phyloP scores from a whole-genome alignment of 2,888 invertebrate genomes.

The Choreutis nemorana region DNA sequence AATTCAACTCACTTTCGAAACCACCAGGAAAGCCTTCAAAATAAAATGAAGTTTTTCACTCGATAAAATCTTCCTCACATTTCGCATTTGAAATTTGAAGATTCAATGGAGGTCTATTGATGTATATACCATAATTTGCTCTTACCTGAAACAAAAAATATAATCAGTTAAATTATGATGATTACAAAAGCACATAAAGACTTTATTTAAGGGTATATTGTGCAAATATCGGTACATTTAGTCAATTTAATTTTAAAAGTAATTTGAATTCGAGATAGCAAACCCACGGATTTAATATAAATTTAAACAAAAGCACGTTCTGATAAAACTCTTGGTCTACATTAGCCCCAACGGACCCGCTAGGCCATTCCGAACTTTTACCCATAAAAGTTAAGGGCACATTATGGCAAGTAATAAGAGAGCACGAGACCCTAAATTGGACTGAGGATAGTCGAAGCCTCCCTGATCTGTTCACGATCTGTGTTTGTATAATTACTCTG shows the following conservation, averaged over 20 bases:
- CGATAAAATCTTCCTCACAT: too few relatives aligned
- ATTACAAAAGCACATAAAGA: too few relatives aligned
- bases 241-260: conserved; percentile 9
- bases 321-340: conserved; percentile 48
- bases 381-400: conserved; percentile 63
- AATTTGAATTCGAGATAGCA: not conserved
- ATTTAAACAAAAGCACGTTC: conserved; percentile 37
- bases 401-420: conserved; percentile 60
- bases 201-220: too few relatives aligned
- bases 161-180: too few relatives aligned
- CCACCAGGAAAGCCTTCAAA: too few relatives aligned
- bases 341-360: conserved; percentile 38
- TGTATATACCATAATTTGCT: too few relatives aligned
- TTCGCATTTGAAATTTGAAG: too few relatives aligned
- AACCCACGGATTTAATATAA: conserved; percentile 22
- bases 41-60: too few relatives aligned
- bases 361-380: conserved; percentile 44
- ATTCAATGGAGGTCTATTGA: too few relatives aligned
- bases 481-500: conserved; percentile 12
- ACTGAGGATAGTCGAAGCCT: conserved; percentile 24
- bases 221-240: conserved; percentile 12
- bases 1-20: too few relatives aligned
- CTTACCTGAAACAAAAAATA: conserved; percentile 7
- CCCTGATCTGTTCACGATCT: conserved; percentile 35
- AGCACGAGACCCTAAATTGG: conserved; percentile 46